These are phyloP conservation scores for Strigamia transsilvanica DNA, from an alignment of 2,888 invertebrate species.

Conservation along the genomic window DNA sequence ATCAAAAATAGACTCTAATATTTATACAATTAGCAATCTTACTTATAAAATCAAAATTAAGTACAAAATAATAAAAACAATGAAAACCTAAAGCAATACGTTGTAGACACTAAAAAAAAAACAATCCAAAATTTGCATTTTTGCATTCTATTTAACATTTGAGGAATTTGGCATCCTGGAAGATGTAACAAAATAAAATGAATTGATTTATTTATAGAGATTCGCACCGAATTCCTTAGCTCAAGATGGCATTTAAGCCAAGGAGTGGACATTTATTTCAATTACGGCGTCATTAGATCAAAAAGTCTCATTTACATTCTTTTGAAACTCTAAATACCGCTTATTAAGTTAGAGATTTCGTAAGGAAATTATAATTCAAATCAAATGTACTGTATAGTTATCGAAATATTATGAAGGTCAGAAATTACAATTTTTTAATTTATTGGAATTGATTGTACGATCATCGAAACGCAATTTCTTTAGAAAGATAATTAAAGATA, in stretches of 20 bases:
- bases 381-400: not conserved
- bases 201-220: not conserved
- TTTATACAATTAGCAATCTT: not conserved
- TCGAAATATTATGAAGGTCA: not conserved
- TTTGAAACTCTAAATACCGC: not conserved
- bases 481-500: conserved; percentile 17
- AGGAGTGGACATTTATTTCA: not conserved
- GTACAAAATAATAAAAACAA: not conserved
- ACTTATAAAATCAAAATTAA: not conserved
- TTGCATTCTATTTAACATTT: not conserved
- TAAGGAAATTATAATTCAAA: not conserved
- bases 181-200: not conserved
- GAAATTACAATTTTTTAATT: not conserved
- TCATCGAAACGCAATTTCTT: not conserved
- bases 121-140: not conserved
- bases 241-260: not conserved
- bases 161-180: conserved; percentile 26
- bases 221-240: not conserved
- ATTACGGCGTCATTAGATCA: not conserved
- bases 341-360: not conserved
- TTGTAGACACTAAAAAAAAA: not conserved
- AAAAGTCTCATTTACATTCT: conserved; percentile 2
- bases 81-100: not conserved
- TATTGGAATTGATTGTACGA: not conserved
- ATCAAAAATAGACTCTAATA: conserved; percentile 45